Conservation (phyloP, 2,888 invertebrate species). For the Aquatica leii region DNA sequence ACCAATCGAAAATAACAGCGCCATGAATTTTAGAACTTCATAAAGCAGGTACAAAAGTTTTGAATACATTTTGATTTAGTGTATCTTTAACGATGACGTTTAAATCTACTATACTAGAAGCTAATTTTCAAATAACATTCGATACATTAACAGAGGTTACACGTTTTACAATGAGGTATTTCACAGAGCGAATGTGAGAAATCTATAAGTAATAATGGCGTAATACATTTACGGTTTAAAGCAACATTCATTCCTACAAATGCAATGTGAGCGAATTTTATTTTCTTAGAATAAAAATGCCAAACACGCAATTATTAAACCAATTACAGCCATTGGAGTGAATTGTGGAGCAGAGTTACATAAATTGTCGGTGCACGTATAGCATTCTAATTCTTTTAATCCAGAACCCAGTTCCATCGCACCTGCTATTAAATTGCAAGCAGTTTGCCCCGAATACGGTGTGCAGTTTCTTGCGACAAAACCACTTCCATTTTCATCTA, state of each 20-base stretch:
- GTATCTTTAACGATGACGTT: too few species aligned
- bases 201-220: slow-evolving; percentile 7
- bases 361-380: slow-evolving; percentile 23
- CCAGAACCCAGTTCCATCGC: slow-evolving; percentile 25
- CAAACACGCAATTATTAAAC: slow-evolving; percentile 26
- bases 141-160: too few species aligned
- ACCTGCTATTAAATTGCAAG: slow-evolving; percentile 22
- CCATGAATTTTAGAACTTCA: too few species aligned
- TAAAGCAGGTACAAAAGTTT: too few species aligned
- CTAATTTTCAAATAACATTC: too few species aligned
- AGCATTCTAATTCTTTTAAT: slow-evolving; percentile 27
- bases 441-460: slow-evolving; percentile 19
- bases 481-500: slow-evolving; percentile 23
- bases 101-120: too few species aligned
- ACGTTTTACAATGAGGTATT: slow-evolving; percentile 19
- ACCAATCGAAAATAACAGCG: too few species aligned
- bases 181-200: slow-evolving; percentile 4
- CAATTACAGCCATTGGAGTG: slow-evolving; percentile 22
- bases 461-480: slow-evolving; percentile 28
- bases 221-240: slow-evolving; percentile 20
- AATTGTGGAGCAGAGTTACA: slow-evolving; percentile 30
- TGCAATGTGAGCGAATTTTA: neutral
- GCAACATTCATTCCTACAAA: slow-evolving; percentile 26
- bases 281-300: slow-evolving; percentile 26
- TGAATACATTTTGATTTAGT: too few species aligned